Conservation (phyloP, 2,888 invertebrate species). For the Melikaiella ostensackeni region DNA sequence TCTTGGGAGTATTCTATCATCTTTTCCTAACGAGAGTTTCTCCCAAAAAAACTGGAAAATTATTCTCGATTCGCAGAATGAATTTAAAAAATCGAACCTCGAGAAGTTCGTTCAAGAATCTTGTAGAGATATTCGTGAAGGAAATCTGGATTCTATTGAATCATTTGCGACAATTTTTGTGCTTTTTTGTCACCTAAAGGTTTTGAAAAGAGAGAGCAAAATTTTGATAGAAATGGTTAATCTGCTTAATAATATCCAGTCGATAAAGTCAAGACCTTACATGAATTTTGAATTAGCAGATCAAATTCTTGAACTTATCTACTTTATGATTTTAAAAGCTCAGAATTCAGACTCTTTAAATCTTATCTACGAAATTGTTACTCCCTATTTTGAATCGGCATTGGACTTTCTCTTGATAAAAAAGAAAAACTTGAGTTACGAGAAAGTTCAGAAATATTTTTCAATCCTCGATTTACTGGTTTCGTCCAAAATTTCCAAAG, state of each 20-base stretch:
- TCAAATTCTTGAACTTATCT: constrained; percentile 58
- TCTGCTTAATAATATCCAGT: constrained; percentile 50
- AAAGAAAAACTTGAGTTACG: constrained; percentile 48
- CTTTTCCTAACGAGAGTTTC: constrained; percentile 61
- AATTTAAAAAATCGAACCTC: neutral
- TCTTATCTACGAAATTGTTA: constrained; percentile 42
- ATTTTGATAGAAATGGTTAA: neutral
- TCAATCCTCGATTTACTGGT: constrained; percentile 16
- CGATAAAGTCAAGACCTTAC: constrained; percentile 62
- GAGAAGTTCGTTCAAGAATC: constrained; percentile 52
- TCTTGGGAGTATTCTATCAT: constrained; percentile 57
- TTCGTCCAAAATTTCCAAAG: neutral
- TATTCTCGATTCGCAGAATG: constrained; percentile 52
- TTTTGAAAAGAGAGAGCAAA: constrained; percentile 54
- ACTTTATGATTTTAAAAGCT: constrained; percentile 45
- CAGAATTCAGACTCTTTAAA: constrained; percentile 41
- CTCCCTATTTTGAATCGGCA: constrained; percentile 46
- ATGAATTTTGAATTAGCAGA: constrained; percentile 53
- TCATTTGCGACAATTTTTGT: constrained; percentile 62
- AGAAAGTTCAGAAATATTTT: constrained; percentile 53
- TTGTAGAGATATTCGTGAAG: constrained; percentile 45
- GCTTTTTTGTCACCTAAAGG: constrained; percentile 62
- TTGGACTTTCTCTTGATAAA: constrained; percentile 57
- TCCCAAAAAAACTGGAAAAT: constrained; percentile 57
- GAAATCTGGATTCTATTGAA: constrained; percentile 44